Evolutionary conservation across 2,113 vertebrate species (phyloP).

Genomic region (Apistogramma diplotaenia): DNA sequence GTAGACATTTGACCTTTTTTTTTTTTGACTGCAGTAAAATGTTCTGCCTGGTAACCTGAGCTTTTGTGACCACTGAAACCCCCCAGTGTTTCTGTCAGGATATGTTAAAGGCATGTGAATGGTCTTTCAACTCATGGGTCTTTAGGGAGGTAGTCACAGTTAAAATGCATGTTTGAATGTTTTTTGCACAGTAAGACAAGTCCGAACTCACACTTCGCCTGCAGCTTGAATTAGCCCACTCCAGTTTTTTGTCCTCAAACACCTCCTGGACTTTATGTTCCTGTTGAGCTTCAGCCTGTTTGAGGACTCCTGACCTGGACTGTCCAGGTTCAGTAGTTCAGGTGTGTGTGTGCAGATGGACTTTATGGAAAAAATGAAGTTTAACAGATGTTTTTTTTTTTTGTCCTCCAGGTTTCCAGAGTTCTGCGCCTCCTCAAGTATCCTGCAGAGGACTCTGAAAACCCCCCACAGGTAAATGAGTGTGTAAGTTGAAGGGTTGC

Average conservation of each 20-base stretch:
- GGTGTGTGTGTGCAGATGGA: background rate
- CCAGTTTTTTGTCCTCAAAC: background rate
- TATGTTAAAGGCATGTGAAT: background rate
- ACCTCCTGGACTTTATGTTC: background rate
- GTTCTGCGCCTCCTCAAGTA: conserved; percentile 94
- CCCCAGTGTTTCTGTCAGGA: background rate
- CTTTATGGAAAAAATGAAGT: background rate
- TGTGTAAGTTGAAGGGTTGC: background rate
- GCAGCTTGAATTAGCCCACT: background rate
- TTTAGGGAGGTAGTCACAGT: no score
- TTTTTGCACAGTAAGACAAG: background rate
- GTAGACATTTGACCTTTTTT: background rate
- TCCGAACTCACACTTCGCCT: background rate
- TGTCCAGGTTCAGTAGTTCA: background rate
- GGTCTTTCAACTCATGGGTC: no score
- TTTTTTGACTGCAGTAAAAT: background rate
- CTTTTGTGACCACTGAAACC: background rate
- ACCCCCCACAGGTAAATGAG: conserved; percentile 67
- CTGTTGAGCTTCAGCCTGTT: background rate
- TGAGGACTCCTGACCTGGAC: background rate
- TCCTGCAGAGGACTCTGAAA: conserved; percentile 76
- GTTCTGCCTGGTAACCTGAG: no score
- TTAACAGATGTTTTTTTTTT: background rate
- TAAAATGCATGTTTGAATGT: background rate
- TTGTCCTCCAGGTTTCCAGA: conserved; percentile 81